Base-by-base conservation (phyloP, 2,888 invertebrate species). In the Glaucopsyche alexis region DNA sequence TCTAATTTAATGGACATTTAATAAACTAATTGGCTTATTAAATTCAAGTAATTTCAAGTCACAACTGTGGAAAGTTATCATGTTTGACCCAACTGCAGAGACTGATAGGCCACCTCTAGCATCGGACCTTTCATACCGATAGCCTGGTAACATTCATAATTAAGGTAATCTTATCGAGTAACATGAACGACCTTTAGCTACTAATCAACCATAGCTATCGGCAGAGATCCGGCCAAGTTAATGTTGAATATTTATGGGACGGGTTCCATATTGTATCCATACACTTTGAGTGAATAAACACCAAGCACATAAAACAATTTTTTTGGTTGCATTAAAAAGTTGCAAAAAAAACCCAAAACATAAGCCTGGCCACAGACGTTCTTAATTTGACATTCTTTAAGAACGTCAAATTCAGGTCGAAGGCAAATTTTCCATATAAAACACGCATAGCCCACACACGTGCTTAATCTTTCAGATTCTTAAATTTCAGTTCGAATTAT, bases 41-140 rank as follows among this genome's bases (percentile, higher is more conserved):
- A 40, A 66, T 65, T 40, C 38, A 7, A n/a, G n/a, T 14, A 38
- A 9, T 16, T 66, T 45, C 42, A 42, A 66, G 66, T 42, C 66
- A 45, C 16, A 60, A 60, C 60, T 60, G 60, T 60, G 29, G 29
- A 60, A 60, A 67, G 69, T 69, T 69, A 69, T 69, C 69, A 9
- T 14, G 49, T 49, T 14, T 29, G 47, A 45, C 45, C 47, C 19
- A 14, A 38, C 14, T 49, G 69, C 69, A 19, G 29, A 2, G 19
- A 65, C 64, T 49, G 49, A 69, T 47, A 49, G 47, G 19, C 47
- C 45, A 69, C 69, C 69, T 66, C 40, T 66, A 16, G 45, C 69
- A 19, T 69, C 38, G 29, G 47, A 69, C 69, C 69, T 69, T 8
- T 6, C 19, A 11, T 16, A 11, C 38, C 47, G 69, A 69, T 69